Base-by-base conservation (phyloP, 2,797 vertebrate species). In the Avahi laniger region DNA sequence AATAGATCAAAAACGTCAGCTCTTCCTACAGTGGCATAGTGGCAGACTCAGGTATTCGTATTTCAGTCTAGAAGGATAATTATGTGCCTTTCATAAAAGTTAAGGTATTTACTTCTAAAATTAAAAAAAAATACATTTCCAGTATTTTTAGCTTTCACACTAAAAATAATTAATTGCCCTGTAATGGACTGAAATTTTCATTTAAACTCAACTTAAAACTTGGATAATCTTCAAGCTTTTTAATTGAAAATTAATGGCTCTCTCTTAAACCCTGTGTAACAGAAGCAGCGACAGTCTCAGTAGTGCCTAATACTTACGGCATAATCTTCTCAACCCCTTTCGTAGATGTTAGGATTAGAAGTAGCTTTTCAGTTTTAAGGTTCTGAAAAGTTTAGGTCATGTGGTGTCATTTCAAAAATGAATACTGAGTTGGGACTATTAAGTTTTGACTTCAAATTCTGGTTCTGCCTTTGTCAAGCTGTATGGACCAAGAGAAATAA, bases 171-270 rank as follows among this genome's bases (percentile, higher is more conserved):
- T 78, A 92, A 89, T 94, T 93, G 67, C 26, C 38, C 30, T 65
- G 4, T 17, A 59, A 61, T 69, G 35, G 54, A 61, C 12, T 93
- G 78, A 67, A 35, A 81, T 69, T 97, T 57, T 72, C 4, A 63
- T 92, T 97, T 93, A 93, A 92, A 38, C 54, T 35, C 78, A 76
- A 35, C 0, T 35, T 95, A 97, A 96, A 35, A 0, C 8, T 20
- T 95, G 95, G 59, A 73, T 95, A 80, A 83, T 91, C 50, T 97
- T 63, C 78, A 88, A 70, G 7, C 28, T 35, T 35, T 24, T 92
- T 93, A 91, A 87, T 80, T 97, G 41, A 95, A 97, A 96, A 97
- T 83, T 73, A 97, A 89, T 89, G 9, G 38, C 8, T 12, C 46
- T 94, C n/a, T 69, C 69, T 63, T 86, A 76, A 97, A 95, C 80